Base-by-base conservation (phyloP, 2,113 vertebrate species). In the Diglossa brunneiventris region DNA sequence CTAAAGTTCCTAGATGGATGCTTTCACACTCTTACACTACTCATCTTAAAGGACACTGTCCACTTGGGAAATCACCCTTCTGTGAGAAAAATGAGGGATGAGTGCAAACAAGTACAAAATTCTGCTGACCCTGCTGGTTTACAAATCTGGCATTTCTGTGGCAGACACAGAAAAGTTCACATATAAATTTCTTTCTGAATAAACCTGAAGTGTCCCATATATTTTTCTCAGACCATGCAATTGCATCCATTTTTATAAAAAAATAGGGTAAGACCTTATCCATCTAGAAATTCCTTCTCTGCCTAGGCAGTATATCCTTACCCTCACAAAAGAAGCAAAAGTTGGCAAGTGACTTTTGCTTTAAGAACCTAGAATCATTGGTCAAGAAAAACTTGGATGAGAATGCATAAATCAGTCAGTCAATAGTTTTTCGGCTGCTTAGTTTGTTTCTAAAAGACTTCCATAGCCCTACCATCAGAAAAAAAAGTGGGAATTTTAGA, bases 401-500 rank as follows among this genome's bases (percentile, higher is more conserved):
- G 35, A 87, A 68, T 22, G 28, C 33, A 33, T 47, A n/a, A 73
- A 28, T 27, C 27, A 37, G 28, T 53, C 35, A 27, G 6, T 19
- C 49, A 72, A n/a, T 7, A 63, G 39, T 8, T 66, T 50, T 82
- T 8, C 33, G 21, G 7, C n/a, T 50, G 30, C 39, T 61, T 56
- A 5, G 2, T 41, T 66, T 56, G 9, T 49, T 79, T 63, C 53
- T 64, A n/a, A 39, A 69, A 66, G 41, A 47, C 16, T 77, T 62
- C 22, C 16, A 42, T 24, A 87, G 44, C 15, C 14, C 13, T 15
- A 46, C 5, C 9, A 23, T 15, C 33, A 56, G 11, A 53, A 30
- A 67, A 88, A 0, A 66, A 88, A 0, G 46, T 0, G 4, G 33
- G 17, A 41, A n/a, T 46, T 75, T 50, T 59, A n/a, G 49, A 52